Evolutionary conservation across 2,797 vertebrate genomes (phyloP), one percentile per base, ranked within the genome.

Genomic region (Siniperca undulata): DNA sequence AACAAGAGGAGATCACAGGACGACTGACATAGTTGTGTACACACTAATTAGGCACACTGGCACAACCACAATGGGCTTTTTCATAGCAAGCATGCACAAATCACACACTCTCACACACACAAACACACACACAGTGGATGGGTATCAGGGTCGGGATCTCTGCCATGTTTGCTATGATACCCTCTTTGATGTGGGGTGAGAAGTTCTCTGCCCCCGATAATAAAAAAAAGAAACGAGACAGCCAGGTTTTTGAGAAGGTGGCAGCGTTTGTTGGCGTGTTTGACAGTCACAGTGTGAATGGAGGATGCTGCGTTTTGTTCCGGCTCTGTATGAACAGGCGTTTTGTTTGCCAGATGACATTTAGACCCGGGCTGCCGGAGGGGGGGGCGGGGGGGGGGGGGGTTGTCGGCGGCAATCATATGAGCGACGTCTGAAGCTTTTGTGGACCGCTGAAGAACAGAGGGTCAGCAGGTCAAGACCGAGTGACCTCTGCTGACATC

Each of bases 21-120:
- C 81, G 60, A 80, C 84, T 88, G 86, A 92, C 90, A 92, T 93
- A 86, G 88, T 91, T 90, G 91, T 95, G 94, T 93, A 94, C 91
- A 94, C 93, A 92, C 93, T 94, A 95, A 96, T 95, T 95, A 93
- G 91, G 83, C 89, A 89, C 82, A 88, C 89, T 93, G 88, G 89
- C 88, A 86, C 40, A 5, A 79, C 81, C 92, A 95, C 95, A 95
- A 95, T 90, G 86, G 90, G 81, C 87, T 93, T 91, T 88, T 93
- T 94, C 89, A 93, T 84, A 78, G 80, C 71, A 84, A 74, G 78
- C 86, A 78, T 75, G 72, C 86, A 85, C 83, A 56, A 65, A 91
- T 83, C 84, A 77, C 65, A 61, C 72, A 86, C 69, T 46, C 46
- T 27, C 27, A 55, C 75, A 74, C 48, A 61, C 72, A 84, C 74